These are phyloP conservation scores for Platyura marginata DNA, from an alignment of 1,140 invertebrate species.

Conservation along the genomic window DNA sequence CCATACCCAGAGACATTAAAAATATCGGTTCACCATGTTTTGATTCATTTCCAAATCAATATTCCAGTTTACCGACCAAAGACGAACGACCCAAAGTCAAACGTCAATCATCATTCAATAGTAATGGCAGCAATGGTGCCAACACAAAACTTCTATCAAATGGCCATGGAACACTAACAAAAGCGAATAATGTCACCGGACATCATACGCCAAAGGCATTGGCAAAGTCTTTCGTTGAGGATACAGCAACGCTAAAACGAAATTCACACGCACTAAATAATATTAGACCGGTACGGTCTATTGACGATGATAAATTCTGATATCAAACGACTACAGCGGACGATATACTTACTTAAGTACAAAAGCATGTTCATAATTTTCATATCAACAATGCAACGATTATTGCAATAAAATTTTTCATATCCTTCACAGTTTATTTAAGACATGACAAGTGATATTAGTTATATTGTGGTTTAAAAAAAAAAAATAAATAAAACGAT, in stretches of 20 bases:
- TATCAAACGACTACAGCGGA: background rate
- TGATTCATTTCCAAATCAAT: conserved; percentile 63
- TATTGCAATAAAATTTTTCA: too few species aligned
- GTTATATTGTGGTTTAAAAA: too few species aligned
- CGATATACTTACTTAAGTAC: too few species aligned
- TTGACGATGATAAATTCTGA: conserved; percentile 23
- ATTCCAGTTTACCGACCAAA: conserved; percentile 60
- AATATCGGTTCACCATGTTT: conserved; percentile 45
- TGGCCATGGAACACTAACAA: conserved; percentile 35
- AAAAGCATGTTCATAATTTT: too few species aligned
- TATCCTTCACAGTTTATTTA: too few species aligned
- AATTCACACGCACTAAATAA: conserved; percentile 45
- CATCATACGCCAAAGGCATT: conserved; percentile 45
- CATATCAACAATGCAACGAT: too few species aligned
- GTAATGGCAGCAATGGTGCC: conserved; percentile 25
- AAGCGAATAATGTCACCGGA: conserved; percentile 33
- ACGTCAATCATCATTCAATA: conserved; percentile 33
- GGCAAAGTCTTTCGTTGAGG: conserved; percentile 36
- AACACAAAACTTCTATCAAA: conserved; percentile 24
- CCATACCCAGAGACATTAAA: conserved; percentile 28
- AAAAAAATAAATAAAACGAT: too few species aligned
- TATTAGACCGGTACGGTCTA: conserved; percentile 10
- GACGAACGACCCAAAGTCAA: conserved; percentile 37
- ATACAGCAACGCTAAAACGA: conserved; percentile 56
- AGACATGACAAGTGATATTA: too few species aligned